Evolutionary conservation across 2,888 invertebrate genomes (phyloP).

Genomic region (Ephialtes manifestator): DNA sequence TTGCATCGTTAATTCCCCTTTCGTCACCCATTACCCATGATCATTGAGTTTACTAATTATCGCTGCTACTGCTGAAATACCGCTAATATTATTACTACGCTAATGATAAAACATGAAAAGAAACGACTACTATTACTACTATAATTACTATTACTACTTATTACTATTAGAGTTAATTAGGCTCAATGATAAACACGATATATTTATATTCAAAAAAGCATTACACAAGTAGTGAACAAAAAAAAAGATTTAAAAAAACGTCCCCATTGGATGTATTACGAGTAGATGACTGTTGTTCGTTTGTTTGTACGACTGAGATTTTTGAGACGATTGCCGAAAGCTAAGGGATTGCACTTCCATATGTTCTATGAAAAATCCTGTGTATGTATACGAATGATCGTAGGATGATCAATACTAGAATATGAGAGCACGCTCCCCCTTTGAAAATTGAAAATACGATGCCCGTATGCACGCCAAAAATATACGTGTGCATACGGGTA

Average conservation of each 20-base stretch:
- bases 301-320: constrained; percentile 72
- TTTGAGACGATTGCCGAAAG: constrained; percentile 44
- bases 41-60: constrained; percentile 49
- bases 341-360: constrained; percentile 61
- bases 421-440: constrained; percentile 43
- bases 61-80: constrained; percentile 73
- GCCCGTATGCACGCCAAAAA: constrained; percentile 17
- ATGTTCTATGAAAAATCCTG: constrained; percentile 60
- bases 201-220: constrained; percentile 80
- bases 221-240: constrained; percentile 48
- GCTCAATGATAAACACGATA: constrained; percentile 76
- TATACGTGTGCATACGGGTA: constrained; percentile 24
- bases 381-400: constrained; percentile 68
- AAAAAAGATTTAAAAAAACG: constrained; percentile 4
- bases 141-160: constrained; percentile 73
- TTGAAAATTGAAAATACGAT: constrained; percentile 38
- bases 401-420: constrained; percentile 49
- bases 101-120: constrained; percentile 51
- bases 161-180: constrained; percentile 76
- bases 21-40: not conserved
- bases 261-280: constrained; percentile 57
- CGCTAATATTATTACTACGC: constrained; percentile 73
- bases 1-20: not conserved
- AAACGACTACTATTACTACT: constrained; percentile 58
- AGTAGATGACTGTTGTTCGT: constrained; percentile 77